phyloP scores from a whole-genome alignment of 2,113 vertebrate species.

The Apus apus region DNA sequence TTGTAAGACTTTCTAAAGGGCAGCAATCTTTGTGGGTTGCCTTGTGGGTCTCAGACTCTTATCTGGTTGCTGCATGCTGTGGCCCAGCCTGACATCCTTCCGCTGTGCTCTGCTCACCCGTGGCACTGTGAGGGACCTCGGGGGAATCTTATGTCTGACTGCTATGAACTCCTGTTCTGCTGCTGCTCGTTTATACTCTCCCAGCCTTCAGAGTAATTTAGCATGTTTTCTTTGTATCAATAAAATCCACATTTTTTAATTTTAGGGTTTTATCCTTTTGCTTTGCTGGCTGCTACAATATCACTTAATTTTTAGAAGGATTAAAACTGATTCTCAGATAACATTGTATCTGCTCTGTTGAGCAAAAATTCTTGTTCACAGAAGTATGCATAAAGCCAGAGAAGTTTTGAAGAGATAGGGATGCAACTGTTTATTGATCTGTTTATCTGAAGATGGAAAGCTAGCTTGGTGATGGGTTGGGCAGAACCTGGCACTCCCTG shows the following conservation, averaged over 20 bases:
- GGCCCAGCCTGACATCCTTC: background rate
- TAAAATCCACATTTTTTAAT: background rate
- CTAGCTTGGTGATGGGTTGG: background rate
- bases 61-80: background rate
- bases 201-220: background rate
- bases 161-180: background rate
- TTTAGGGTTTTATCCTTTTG: background rate
- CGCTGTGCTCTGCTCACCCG: background rate
- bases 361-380: background rate
- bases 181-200: background rate
- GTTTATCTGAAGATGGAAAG: background rate
- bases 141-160: background rate
- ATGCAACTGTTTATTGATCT: background rate
- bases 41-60: background rate
- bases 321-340: background rate
- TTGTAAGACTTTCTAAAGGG: background rate
- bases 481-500: background rate
- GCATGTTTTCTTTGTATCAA: background rate
- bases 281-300: background rate
- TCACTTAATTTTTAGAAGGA: background rate
- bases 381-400: background rate
- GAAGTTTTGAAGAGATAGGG: background rate
- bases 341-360: background rate
- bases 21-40: background rate
- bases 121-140: background rate